A percentile compares a stretch with the other conserved stretches of the same genome.
phyloP scores from a whole-genome alignment of 2,113 vertebrate species.

The Ibidorhyncha struthersii region DNA sequence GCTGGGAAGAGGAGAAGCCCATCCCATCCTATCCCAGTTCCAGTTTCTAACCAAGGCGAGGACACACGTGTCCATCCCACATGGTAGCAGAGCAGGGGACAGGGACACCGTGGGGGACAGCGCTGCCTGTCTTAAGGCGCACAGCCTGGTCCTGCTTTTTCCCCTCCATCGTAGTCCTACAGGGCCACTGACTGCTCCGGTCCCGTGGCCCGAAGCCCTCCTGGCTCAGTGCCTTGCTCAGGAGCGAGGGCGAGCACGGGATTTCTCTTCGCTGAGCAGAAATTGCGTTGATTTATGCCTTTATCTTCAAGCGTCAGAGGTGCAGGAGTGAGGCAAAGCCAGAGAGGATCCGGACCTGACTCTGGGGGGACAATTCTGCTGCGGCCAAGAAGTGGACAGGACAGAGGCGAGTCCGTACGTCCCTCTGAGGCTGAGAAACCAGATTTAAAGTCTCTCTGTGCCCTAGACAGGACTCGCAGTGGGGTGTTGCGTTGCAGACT shows the following conservation, averaged over 20 bases:
- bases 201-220: background rate
- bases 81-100: background rate
- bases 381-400: background rate
- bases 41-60: background rate
- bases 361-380: background rate
- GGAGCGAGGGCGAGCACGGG: rapidly evolving
- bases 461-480: rapidly evolving
- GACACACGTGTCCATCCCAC: background rate
- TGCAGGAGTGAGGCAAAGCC: background rate
- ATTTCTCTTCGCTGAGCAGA: background rate
- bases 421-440: background rate
- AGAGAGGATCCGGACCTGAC: background rate
- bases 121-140: background rate
- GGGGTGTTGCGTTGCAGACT: rapidly evolving
- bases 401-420: rapidly evolving
- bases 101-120: background rate
- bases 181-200: background rate
- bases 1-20: background rate
- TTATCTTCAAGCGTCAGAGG: background rate
- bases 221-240: background rate
- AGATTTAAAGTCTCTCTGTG: background rate
- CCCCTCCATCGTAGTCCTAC: background rate
- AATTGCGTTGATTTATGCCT: background rate
- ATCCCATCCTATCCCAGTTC: background rate
- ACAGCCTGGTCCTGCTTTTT: background rate